Evolutionary conservation across 1,140 invertebrate genomes (phyloP).

Genomic region (Drosophila ambigua): DNA sequence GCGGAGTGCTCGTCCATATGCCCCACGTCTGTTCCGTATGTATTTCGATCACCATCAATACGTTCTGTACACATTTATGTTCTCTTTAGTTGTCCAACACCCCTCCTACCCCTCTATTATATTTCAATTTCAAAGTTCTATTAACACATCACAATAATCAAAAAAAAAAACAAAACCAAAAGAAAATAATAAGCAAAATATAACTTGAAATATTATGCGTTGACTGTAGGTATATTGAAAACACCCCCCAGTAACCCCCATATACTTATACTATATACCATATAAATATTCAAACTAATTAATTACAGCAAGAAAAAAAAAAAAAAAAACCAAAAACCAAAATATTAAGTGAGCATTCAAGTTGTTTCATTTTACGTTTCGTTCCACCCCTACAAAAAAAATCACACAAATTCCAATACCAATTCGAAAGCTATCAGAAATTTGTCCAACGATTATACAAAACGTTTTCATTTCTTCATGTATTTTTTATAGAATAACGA

Average conservation of each 20-base stretch:
- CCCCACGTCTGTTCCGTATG: constrained; percentile 91
- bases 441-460: constrained; percentile 61
- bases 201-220: constrained; percentile 59
- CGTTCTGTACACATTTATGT: constrained; percentile 50
- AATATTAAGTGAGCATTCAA: constrained; percentile 49
- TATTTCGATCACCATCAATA: constrained; percentile 60
- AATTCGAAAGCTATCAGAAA: constrained; percentile 43
- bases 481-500: constrained; percentile 84
- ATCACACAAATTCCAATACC: constrained; percentile 37
- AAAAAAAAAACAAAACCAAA: constrained; percentile 8
- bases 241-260: constrained; percentile 43
- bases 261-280: constrained; percentile 45
- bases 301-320: constrained; percentile 65
- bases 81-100: constrained; percentile 63
- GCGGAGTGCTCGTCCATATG: constrained; percentile 94
- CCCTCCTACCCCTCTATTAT: not conserved
- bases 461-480: constrained; percentile 72
- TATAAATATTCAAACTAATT: constrained; percentile 61
- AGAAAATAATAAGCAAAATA: constrained; percentile 10
- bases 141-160: constrained; percentile 27
- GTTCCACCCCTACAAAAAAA: constrained; percentile 16
- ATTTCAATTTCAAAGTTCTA: constrained; percentile 26
- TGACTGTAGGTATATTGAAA: constrained; percentile 70
- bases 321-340: constrained; percentile 29
- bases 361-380: constrained; percentile 27